Base-by-base conservation (phyloP, 2,797 vertebrate genomes). In the Hipposideros larvatus region DNA sequence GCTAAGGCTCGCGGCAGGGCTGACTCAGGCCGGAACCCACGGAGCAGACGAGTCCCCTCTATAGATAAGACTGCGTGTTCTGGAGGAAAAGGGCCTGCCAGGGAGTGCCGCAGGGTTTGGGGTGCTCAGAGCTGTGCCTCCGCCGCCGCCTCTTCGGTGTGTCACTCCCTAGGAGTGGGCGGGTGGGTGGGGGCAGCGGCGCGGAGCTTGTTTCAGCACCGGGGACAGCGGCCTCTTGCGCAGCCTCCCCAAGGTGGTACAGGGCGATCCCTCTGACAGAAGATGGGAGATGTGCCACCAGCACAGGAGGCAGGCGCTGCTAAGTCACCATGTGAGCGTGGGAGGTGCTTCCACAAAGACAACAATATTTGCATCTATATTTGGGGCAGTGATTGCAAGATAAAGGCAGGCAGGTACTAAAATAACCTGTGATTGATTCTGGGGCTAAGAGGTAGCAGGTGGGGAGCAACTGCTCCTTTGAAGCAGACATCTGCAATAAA, bases 331-430 rank as follows among this genome's bases (percentile, higher is more conserved):
- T 66, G 66, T 63, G 71, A 96, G 86, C 1, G 31, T 91, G 66
- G 87, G 96, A 93, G 14, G 71, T 78, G 51, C 57, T 90, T 55
- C 86, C 68, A 95, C 21, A 21, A 92, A 95, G 77, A 85, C 93
- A 80, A 94, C n/a, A 94, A 85, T 97, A 84, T 97, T 93, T 96
- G 78, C 75, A 71, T 96, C 96, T 97, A 87, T 91, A 90, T 97
- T 85, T 92, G 70, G 82, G 83, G 14, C 34, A 86, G 51, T 59
- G 55, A 92, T 93, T 86, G 46, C 46, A 79, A 86, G 82, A 92
- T 87, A 90, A 96, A 97, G 66, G 51, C 61, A 89, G 14, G 0
- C 22, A 91, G 74, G 55, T 51, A 87, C 79, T 37, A 93, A 93
- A 97, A 97, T 96, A 96, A 74, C 46, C 86, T 71, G 71, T 87